phyloP scores from a whole-genome alignment of 2,113 vertebrate genomes.

The Nothobranchius kuhntae region DNA sequence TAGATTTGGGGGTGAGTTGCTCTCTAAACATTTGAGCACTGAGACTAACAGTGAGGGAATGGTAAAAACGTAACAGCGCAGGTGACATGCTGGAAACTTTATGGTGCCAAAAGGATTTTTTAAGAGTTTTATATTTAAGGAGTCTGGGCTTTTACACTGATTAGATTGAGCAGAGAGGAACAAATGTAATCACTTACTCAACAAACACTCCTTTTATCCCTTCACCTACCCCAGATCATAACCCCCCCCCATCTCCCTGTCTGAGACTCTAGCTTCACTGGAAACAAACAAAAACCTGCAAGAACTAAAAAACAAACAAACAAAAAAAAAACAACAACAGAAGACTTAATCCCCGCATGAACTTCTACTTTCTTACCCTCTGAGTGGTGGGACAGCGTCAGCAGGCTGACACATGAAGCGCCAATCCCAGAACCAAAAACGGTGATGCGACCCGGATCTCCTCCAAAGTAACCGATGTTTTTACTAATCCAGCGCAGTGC shows the following conservation, averaged over 20 bases:
- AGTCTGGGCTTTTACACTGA: conserved; percentile 72
- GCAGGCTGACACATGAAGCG: conserved; percentile 86
- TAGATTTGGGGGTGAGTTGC: no score
- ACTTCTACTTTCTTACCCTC: conserved; percentile 84
- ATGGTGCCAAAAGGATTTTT: conserved; percentile 44
- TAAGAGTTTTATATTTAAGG: conserved; percentile 59
- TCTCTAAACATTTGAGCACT: not conserved
- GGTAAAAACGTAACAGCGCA: conserved; percentile 34
- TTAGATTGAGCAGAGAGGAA: conserved; percentile 60
- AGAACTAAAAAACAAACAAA: not conserved
- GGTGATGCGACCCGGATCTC: conserved; percentile 91
- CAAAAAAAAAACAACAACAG: not conserved
- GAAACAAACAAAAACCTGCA: conserved; percentile 27
- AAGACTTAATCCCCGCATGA: not conserved
- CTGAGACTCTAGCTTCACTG: conserved; percentile 40
- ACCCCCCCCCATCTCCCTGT: conserved; percentile 49
- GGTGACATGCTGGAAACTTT: conserved; percentile 50
- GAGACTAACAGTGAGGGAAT: conserved; percentile 25
- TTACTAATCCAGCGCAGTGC: conserved; percentile 97
- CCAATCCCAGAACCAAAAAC: conserved; percentile 94
- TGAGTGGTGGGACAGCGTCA: conserved; percentile 95
- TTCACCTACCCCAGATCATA: conserved; percentile 40
- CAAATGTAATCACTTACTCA: conserved; percentile 64
- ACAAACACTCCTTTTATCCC: conserved; percentile 47
- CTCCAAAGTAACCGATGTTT: conserved; percentile 96